Evolutionary conservation across 2,797 vertebrate species (phyloP), one percentile per base, ranked within the genome.

Genomic region (Pelochelys cantorii): DNA sequence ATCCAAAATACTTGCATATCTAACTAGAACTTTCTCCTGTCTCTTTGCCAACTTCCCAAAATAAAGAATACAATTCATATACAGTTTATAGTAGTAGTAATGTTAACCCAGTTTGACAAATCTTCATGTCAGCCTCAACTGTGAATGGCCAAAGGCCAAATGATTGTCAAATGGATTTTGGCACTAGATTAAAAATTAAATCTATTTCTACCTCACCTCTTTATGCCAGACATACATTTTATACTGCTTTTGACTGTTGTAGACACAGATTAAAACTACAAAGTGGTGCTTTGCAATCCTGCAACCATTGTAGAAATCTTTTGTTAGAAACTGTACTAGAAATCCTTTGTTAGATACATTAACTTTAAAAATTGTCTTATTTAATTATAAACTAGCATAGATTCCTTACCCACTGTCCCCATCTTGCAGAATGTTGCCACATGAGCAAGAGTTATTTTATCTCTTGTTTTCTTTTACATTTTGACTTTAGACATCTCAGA

Each of bases 111-210:
- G 3, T 95, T 95, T 94, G 79, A 95, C 81, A 95, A 57, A 75
- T 90, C 81, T 95, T 95, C 85, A 91, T 91, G 80, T 82, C 57
- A 84, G 68, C 60, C 91, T 97, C 82, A 29, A 81, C 78, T 93
- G n/a, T 92, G 54, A 95, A 18, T 96, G 88, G 79, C 80, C 80
- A 94, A 96, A 95, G 60, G 54, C 83, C 93, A 97, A 87, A 5
- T 53, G n/a, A 81, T 95, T 96, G 79, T 96, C 89, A 94, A 95
- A 95, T 90, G 71, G 62, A 59, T 95, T 95, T 96, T 97, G 94
- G 79, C 88, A 97, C 29, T n/a, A 83, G 57, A 93, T 94, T 87
- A 93, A 95, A 97, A 95, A 59, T 80, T 12, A 94, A 95, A 95
- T 93, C 57, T 95, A 87, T 97, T 95, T 87, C 52, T 96, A 71